These are phyloP conservation scores for Dasyornis broadbenti DNA, from an alignment of 2,113 vertebrate genomes.

Conservation along the genomic window DNA sequence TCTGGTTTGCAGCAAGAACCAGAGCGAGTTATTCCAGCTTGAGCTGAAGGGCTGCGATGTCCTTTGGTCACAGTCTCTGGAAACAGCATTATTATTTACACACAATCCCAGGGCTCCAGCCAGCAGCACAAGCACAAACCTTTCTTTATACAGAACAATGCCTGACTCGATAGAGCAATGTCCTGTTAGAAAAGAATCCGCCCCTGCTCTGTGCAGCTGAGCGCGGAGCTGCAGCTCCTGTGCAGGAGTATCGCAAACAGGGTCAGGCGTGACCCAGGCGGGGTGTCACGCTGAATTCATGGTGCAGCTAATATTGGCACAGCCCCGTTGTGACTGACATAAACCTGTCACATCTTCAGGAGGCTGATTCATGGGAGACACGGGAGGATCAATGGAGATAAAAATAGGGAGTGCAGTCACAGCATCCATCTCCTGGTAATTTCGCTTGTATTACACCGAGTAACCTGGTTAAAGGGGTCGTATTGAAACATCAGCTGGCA, in stretches of 20 bases:
- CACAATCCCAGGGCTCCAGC: neutral
- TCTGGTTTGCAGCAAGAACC: neutral
- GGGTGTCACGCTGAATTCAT: neutral
- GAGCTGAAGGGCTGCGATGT: neutral
- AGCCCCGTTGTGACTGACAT: slow-evolving; percentile 30
- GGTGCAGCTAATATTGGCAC: slow-evolving; percentile 26
- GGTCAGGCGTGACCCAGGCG: slow-evolving; percentile 31
- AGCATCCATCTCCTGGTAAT: neutral
- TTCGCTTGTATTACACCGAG: neutral
- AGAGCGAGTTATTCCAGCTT: neutral
- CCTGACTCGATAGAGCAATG: neutral
- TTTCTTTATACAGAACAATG: neutral
- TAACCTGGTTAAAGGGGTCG: neutral
- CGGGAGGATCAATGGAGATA: slow-evolving; percentile 18
- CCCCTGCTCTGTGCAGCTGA: neutral
- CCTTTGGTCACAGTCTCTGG: neutral
- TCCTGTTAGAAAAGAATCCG: neutral
- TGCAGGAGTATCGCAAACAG: neutral
- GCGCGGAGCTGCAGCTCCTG: neutral
- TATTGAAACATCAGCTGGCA: neutral
- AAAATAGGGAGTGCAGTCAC: neutral
- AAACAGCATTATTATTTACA: neutral
- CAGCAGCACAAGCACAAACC: neutral
- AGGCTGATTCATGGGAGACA: slow-evolving; percentile 7
- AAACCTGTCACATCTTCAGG: slow-evolving; percentile 10